These are phyloP conservation scores for Laticauda laticaudata DNA, from an alignment of 2,113 vertebrate genomes.

Conservation along the genomic window DNA sequence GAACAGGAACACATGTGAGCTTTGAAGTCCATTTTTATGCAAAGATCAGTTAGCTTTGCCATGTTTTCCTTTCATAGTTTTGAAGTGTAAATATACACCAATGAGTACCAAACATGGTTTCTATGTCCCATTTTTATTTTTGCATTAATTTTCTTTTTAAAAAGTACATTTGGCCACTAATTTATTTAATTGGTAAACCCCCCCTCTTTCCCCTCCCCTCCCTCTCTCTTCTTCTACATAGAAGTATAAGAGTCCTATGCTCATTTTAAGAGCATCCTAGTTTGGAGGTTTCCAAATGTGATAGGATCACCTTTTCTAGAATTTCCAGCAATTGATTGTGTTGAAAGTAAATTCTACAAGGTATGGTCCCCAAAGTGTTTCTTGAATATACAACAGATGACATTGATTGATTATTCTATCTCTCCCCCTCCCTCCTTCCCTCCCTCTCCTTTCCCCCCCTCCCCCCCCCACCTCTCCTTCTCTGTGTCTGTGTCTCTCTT, in stretches of 20 bases:
- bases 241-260: neutral
- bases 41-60: constrained; percentile 81
- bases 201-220: fast-evolving
- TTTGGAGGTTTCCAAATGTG: neutral
- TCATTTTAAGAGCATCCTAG: neutral
- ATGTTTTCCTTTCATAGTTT: constrained; percentile 69
- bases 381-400: neutral
- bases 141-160: constrained; percentile 27
- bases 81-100: constrained; percentile 76
- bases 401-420: neutral
- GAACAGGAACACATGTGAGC: constrained; percentile 65
- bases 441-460: no score
- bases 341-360: neutral
- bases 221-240: neutral
- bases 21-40: constrained; percentile 84
- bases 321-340: neutral
- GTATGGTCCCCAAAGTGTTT: neutral
- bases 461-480: no score
- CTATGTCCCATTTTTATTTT: constrained; percentile 6
- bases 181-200: constrained; percentile 18
- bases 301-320: neutral
- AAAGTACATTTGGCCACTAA: constrained; percentile 22
- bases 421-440: neutral
- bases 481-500: neutral
- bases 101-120: constrained; percentile 71